Conservation (phyloP, 1,140 invertebrate genomes). For the Drosophila tropicalis region DNA sequence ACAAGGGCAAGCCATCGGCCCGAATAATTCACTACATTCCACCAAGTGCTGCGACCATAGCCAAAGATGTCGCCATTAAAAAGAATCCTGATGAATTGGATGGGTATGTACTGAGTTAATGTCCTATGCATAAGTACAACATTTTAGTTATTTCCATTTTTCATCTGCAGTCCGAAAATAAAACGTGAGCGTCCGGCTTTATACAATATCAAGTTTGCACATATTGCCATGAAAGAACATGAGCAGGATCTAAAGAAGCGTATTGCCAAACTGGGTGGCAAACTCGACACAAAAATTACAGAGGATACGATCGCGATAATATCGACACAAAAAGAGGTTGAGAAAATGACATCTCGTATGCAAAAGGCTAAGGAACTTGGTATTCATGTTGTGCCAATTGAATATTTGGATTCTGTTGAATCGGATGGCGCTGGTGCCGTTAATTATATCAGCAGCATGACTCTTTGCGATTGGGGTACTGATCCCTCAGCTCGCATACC, state of each 20-base stretch:
- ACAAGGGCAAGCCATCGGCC: conserved; percentile 87
- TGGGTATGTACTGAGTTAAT: conserved; percentile 59
- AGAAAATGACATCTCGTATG: conserved; percentile 88
- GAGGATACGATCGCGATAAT: conserved; percentile 90
- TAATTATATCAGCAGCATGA: conserved; percentile 88
- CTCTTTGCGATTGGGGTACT: conserved; percentile 92
- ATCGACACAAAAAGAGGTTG: conserved; percentile 88
- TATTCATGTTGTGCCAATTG: conserved; percentile 92
- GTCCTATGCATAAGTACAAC: conserved; percentile 9
- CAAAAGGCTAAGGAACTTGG: conserved; percentile 87
- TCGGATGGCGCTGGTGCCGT: conserved; percentile 85
- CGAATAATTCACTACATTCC: conserved; percentile 86
- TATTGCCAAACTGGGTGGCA: conserved; percentile 91
- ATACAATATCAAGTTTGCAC: conserved; percentile 91
- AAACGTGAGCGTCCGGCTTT: conserved; percentile 87
- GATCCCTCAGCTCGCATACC: conserved; percentile 86
- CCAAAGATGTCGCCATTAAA: conserved; percentile 81
- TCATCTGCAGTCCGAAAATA: conserved; percentile 85
- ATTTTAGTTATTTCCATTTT: conserved; percentile 4
- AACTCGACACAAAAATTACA: conserved; percentile 87
- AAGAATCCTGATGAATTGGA: conserved; percentile 85
- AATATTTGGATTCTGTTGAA: conserved; percentile 90
- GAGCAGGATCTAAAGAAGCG: conserved; percentile 88
- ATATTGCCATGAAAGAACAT: conserved; percentile 86
- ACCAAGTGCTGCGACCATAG: conserved; percentile 83